These are phyloP conservation scores for Sesamia inferens DNA, from an alignment of 2,888 invertebrate species.

Conservation along the genomic window DNA sequence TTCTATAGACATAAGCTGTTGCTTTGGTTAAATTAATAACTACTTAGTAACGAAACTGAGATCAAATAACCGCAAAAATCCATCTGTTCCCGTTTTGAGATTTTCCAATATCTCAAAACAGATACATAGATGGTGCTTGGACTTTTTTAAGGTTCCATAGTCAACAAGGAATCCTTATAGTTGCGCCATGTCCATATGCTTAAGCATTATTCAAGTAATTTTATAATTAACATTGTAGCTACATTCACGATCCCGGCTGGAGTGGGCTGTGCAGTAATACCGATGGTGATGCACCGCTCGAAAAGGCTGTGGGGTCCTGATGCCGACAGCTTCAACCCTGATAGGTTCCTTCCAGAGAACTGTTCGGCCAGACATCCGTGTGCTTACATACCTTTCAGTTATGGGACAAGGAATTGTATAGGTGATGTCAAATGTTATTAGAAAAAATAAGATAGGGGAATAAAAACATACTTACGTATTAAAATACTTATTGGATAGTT, in stretches of 20 bases:
- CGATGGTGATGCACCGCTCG: slow-evolving; percentile 86
- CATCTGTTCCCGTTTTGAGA: neutral
- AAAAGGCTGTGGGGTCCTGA: slow-evolving; percentile 89
- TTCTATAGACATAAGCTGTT: neutral
- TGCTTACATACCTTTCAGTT: slow-evolving; percentile 86
- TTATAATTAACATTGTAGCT: slow-evolving; percentile 70
- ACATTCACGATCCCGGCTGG: slow-evolving; percentile 84
- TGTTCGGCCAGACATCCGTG: slow-evolving; percentile 82
- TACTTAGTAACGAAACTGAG: neutral
- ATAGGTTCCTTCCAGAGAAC: slow-evolving; percentile 89
- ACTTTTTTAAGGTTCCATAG: too few species aligned
- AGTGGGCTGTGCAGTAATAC: slow-evolving; percentile 80
- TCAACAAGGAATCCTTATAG: too few species aligned
- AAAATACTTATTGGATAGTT: too few species aligned
- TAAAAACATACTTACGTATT: too few species aligned
- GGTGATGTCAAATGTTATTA: slow-evolving; percentile 71
- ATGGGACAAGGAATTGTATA: slow-evolving; percentile 87
- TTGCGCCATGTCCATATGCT: too few species aligned
- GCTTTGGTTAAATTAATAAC: neutral
- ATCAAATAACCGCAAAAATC: slow-evolving; percentile 1
- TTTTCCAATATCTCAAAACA: too few species aligned
- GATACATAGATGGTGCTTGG: too few species aligned
- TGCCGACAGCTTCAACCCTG: slow-evolving; percentile 90
- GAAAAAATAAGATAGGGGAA: too few species aligned
- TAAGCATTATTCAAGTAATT: neutral